A percentile compares a stretch with the other conserved stretches of the same genome.
These are phyloP conservation scores for Bombus balteatus DNA, from an alignment of 1,140 invertebrate species.

Conservation along the genomic window DNA sequence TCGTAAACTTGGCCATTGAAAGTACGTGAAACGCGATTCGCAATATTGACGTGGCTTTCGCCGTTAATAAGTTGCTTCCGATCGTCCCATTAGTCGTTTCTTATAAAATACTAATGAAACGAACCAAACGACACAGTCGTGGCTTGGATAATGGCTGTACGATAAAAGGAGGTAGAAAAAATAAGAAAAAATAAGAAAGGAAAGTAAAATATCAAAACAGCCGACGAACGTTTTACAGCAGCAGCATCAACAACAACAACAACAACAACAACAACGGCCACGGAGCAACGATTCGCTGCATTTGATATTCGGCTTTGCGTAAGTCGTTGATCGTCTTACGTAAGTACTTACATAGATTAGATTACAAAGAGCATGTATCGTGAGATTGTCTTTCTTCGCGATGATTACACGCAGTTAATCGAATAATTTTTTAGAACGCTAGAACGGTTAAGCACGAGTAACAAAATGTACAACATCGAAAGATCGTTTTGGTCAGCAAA, in stretches of 20 bases:
- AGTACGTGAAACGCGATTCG: not conserved
- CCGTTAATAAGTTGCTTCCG: not conserved
- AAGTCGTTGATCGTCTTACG: not conserved
- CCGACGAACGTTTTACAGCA: not conserved
- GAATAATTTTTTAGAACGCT: not conserved
- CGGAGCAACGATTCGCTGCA: not conserved
- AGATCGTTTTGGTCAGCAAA: not conserved
- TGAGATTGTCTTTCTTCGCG: constrained; percentile 26
- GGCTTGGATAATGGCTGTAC: too few species aligned
- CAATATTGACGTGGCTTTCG: not conserved
- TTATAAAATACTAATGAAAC: not conserved
- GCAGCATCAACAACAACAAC: too few species aligned
- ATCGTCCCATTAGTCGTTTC: not conserved
- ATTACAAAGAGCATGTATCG: not conserved
- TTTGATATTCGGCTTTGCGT: constrained; percentile 1
- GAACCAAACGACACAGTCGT: not conserved
- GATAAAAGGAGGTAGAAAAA: not conserved
- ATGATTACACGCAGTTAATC: not conserved
- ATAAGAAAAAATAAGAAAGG: not conserved
- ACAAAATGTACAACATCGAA: not conserved
- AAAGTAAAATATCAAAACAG: not conserved
- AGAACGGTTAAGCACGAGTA: not conserved
- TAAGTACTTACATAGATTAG: constrained; percentile 27
- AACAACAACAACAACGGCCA: too few species aligned
- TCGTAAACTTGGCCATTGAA: not conserved